Conservation (phyloP, 2,797 vertebrate genomes). For the Arrhamphus sclerolepis region DNA sequence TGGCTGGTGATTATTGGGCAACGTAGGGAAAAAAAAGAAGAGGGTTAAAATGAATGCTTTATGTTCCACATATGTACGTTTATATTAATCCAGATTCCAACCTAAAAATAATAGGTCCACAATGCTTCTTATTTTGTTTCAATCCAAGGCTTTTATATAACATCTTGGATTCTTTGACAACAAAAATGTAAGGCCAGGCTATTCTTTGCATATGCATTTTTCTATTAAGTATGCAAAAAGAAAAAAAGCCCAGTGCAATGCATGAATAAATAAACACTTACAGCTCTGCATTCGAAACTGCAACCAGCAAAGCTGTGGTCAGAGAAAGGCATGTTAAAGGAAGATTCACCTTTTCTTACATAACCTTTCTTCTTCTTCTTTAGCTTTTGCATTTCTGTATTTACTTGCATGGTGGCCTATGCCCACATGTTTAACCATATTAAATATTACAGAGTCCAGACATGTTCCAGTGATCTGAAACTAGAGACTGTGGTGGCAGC, state of each 20-base stretch:
- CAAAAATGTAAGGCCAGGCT: not conserved
- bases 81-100: too few species aligned
- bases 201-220: not conserved
- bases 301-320: not conserved
- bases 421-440: slow-evolving; percentile 45
- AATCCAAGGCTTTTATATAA: not conserved
- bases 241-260: not conserved
- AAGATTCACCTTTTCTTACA: slow-evolving; percentile 25
- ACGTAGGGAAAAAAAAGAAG: slow-evolving; percentile 36
- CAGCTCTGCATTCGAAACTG: slow-evolving; percentile 9
- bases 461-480: slow-evolving; percentile 49
- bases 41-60: slow-evolving; percentile 32
- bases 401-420: slow-evolving; percentile 24
- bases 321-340: slow-evolving; percentile 11
- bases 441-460: slow-evolving; percentile 69
- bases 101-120: too few species aligned
- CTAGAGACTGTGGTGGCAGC: slow-evolving; percentile 39
- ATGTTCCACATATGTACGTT: slow-evolving; percentile 3
- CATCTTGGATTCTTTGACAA: slow-evolving; percentile 12
- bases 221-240: slow-evolving; percentile 1
- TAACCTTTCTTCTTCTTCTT: slow-evolving; percentile 1
- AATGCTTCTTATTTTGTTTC: too few species aligned
- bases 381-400: slow-evolving; percentile 32
- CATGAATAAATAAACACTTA: slow-evolving; percentile 4
- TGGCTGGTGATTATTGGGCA: slow-evolving; percentile 61